A percentile compares a stretch with the other conserved stretches of the same genome.
These are phyloP conservation scores for Gobius niger DNA, from an alignment of 2,113 vertebrate genomes.

Conservation along the genomic window DNA sequence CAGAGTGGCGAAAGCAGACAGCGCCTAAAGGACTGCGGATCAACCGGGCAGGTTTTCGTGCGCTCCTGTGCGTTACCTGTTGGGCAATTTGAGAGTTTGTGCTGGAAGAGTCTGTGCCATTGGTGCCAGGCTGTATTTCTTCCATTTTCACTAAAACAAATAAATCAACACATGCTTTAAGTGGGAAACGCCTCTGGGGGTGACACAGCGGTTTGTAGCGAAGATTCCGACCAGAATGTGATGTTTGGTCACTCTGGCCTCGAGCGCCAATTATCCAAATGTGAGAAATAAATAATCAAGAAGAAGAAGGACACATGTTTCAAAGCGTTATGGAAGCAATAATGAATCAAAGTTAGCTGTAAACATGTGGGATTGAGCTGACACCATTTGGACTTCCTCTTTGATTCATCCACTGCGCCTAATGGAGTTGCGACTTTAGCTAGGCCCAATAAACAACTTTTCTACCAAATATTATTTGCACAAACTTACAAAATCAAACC, in stretches of 20 bases:
- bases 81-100: constrained; percentile 73
- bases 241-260: constrained; percentile 23
- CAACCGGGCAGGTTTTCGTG: background rate
- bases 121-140: constrained; percentile 73
- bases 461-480: background rate
- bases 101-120: constrained; percentile 70
- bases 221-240: background rate
- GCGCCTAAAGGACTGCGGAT: background rate
- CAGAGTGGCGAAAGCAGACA: background rate
- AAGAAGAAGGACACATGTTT: background rate
- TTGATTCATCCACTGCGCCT: constrained; percentile 33
- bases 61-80: constrained; percentile 61
- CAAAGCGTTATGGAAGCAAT: background rate
- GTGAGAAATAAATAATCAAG: no score
- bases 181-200: constrained; percentile 7
- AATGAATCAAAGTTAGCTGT: background rate
- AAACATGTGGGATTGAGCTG: background rate
- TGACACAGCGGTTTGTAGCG: constrained; percentile 1
- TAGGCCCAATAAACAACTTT: constrained; percentile 39
- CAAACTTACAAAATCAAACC: background rate
- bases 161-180: constrained; percentile 38
- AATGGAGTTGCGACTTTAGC: constrained; percentile 31
- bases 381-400: constrained; percentile 46
- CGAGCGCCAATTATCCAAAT: background rate
- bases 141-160: constrained; percentile 74